Evolutionary conservation across 2,888 invertebrate genomes (phyloP), one percentile per base, ranked within the genome.

Genomic region (Odontomyia ornata): DNA sequence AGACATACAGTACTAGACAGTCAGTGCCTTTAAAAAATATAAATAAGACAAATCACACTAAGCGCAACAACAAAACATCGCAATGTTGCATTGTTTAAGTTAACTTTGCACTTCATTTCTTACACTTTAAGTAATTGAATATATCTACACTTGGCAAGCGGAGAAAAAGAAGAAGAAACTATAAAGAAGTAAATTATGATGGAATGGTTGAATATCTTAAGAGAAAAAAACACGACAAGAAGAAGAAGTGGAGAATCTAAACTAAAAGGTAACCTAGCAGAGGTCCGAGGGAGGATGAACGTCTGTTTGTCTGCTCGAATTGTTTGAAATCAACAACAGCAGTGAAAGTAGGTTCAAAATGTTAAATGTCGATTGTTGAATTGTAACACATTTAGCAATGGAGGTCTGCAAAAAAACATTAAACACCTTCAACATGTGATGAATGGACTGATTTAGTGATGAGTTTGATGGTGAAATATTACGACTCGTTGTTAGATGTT

Each of bases 91-190:
- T 69, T 69, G 69, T 69, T 65, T 46, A 69, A 69, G 69, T 69
- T 43, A 69, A 47, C 69, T 69, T 69, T 47, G 69, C 69, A 69
- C 69, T 69, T 69, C 69, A 69, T 69, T 69, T 69, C 47, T 46
- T 69, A 46, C 46, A 69, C 69, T 46, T 69, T 47, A 69, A 47
- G 69, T 69, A 69, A 69, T 69, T 69, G 69, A 69, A 47, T 18
- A 43, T 3, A 36, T 36, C 36, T 36, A 36, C 36, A 36, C 36
- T 25, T 60, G 60, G 11, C 23, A 25, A 60, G 18, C 13, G 56
- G 18, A n/a, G n/a, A 18, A 56, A 56, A n/a, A n/a, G 18, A 60
- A 60, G 25, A 11, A 21, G 23, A 23, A 60, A 21, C 60, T n/a
- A n/a, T n/a, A n/a, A 21, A 18, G 13, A 23, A 25, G 23, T 25